Base-by-base conservation (phyloP, 2,888 invertebrate genomes). In the Leptinotarsa juncta region DNA sequence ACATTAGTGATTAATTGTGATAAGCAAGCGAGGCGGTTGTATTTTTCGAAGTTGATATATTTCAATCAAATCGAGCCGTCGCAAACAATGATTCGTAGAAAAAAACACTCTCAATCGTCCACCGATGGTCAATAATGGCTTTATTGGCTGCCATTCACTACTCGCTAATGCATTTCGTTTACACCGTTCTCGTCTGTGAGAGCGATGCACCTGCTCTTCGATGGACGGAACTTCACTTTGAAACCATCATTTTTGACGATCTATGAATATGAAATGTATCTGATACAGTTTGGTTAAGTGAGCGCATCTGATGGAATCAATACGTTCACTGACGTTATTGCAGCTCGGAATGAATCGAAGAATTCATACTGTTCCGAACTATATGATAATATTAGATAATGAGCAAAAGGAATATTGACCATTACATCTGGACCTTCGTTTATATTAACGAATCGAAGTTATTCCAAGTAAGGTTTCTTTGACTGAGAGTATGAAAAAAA, bases 61-160 rank as follows among this genome's bases (percentile, higher is more conserved):
- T 87, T 87, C 87, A 87, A 87, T 87, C 86, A 87, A 85, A 85
- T 83, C 83, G 81, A 81, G 82, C 85, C 83, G 84, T 85, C 84
- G 85, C 86, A 85, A 85, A 87, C 86, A 86, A 87, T 87, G 86
- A 87, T 86, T 86, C 83, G 85, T 83, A 83, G 83, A 83, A 86
- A 85, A 86, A 85, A 83, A 80, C 81, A 81, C 83, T 83, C 82
- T 80, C 76, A 60, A 69, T 71, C 81, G 81, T 77, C 84, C 82
- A 82, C 80, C 67, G 74, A 77, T 85, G 86, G 86, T 86, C 86
- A 86, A 86, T 85, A 86, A 86, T 85, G 83, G 85, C 86, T 85
- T 86, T 85, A 86, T 86, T 86, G 86, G 83, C 84, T 80, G 84
- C 83, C 84, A 85, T 86, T 85, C 85, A 85, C 70, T 73, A 65